phyloP scores from a whole-genome alignment of 2,113 vertebrate genomes.

The Struthidea cinerea region DNA sequence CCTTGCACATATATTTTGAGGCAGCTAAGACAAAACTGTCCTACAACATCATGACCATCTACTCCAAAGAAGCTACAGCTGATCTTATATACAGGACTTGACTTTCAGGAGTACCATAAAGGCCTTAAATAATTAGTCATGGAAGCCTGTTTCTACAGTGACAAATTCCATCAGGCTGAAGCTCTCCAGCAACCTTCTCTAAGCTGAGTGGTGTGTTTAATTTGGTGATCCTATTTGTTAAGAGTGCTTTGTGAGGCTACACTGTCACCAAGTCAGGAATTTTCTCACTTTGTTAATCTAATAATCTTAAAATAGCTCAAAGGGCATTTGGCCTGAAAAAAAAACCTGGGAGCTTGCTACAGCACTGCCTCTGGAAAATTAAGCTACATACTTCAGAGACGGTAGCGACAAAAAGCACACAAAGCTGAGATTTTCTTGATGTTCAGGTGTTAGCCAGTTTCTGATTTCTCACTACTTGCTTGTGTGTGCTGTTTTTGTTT shows the following conservation, averaged over 20 bases:
- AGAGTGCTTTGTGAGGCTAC: neutral
- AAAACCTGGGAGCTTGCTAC: neutral
- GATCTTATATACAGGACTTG: neutral
- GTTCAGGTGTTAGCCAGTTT: neutral
- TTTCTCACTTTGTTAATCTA: slow-evolving; percentile 31
- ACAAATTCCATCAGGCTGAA: slow-evolving; percentile 16
- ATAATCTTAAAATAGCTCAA: slow-evolving; percentile 42
- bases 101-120: neutral
- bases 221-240: slow-evolving; percentile 44
- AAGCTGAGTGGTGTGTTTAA: neutral
- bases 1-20: neutral
- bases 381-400: neutral
- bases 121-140: neutral
- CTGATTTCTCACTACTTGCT: neutral
- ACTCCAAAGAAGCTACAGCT: neutral
- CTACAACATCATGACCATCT: neutral
- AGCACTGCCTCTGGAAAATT: neutral
- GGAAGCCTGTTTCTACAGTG: neutral
- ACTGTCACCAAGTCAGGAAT: slow-evolving; percentile 17
- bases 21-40: neutral
- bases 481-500: neutral
- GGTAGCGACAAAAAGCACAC: neutral
- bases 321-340: neutral
- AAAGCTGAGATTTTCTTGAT: neutral
- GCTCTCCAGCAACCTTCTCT: neutral